Evolutionary conservation across 2,797 vertebrate genomes (phyloP).

Genomic region (Echeneis naucrates): DNA sequence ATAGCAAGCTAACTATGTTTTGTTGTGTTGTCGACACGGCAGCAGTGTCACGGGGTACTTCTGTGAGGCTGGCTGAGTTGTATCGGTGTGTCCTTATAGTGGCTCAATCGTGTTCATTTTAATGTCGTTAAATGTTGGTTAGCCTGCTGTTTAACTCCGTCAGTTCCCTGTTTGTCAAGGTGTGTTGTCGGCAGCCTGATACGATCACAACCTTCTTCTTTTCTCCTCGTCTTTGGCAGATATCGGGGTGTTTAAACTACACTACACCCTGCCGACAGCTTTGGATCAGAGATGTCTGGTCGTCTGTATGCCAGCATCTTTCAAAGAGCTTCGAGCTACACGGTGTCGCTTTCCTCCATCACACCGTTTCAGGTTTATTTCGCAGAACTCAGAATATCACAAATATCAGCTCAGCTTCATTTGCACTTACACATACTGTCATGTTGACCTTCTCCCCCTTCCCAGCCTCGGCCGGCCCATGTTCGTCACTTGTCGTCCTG

Average conservation of each 20-base stretch:
- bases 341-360: slow-evolving; percentile 53
- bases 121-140: too few relatives aligned
- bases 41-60: rapidly evolving
- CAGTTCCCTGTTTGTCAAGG: background rate
- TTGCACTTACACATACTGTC: background rate
- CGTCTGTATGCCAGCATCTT: slow-evolving; percentile 86
- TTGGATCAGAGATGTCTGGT: slow-evolving; percentile 85
- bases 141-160: too few relatives aligned
- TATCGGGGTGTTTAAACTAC: background rate
- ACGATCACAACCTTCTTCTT: background rate
- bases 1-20: slow-evolving; percentile 24
- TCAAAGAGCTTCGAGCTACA: slow-evolving; percentile 78
- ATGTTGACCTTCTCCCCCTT: slow-evolving; percentile 41
- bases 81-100: too few relatives aligned
- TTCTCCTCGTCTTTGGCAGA: too few relatives aligned
- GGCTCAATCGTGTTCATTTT: too few relatives aligned
- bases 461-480: slow-evolving; percentile 59
- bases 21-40: background rate
- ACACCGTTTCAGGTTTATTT: slow-evolving; percentile 71
- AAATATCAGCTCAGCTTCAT: background rate
- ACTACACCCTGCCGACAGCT: background rate
- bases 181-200: background rate
- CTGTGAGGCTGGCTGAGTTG: too few relatives aligned
- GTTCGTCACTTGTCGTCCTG: slow-evolving; percentile 46
- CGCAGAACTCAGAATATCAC: background rate